phyloP scores from a whole-genome alignment of 2,113 vertebrate genomes.

The Lepisosteus osseus region DNA sequence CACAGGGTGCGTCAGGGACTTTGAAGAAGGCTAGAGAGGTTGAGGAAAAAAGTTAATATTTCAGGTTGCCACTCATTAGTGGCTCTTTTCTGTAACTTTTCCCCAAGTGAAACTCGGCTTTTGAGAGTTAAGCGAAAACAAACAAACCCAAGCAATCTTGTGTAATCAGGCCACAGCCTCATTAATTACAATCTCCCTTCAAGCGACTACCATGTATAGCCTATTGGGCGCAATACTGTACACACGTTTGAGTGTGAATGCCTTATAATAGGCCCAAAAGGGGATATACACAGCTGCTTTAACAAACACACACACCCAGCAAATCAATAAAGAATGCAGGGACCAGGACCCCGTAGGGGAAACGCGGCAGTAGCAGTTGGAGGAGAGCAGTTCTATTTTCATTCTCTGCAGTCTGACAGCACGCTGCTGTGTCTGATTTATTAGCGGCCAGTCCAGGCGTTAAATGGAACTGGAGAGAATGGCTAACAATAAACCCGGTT shows the following conservation, averaged over 20 bases:
- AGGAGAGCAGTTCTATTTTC: constrained; percentile 21
- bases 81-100: no score
- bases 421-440: constrained; percentile 4
- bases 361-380: constrained; percentile 31
- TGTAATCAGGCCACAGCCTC: background rate
- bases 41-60: no score
- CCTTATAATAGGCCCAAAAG: constrained; percentile 3
- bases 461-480: background rate
- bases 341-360: constrained; percentile 17
- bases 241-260: background rate
- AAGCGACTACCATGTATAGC: background rate
- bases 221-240: background rate
- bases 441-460: background rate
- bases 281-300: constrained; percentile 2
- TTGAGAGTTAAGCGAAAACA: no score
- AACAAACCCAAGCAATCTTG: background rate
- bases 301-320: constrained; percentile 27
- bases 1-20: no score
- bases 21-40: no score
- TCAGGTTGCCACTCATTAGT: no score
- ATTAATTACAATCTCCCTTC: background rate
- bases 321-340: constrained; percentile 35
- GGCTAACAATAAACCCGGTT: background rate
- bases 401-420: background rate
- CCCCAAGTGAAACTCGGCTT: no score